These are phyloP conservation scores for Lasioglossum zephyrum DNA, from an alignment of 2,888 invertebrate genomes.

Conservation along the genomic window DNA sequence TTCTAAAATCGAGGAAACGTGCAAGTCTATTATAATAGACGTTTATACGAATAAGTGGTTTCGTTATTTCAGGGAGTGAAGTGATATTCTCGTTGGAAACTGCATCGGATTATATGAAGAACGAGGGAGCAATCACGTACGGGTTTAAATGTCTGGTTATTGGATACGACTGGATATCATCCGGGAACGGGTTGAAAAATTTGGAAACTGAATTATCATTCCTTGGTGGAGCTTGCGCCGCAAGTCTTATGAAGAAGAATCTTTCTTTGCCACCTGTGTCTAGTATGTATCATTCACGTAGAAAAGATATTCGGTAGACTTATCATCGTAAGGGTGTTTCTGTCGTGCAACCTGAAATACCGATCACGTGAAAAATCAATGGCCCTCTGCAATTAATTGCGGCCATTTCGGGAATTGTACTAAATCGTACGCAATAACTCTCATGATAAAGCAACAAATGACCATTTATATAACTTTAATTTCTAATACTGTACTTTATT, in stretches of 20 bases:
- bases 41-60: background rate
- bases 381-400: background rate
- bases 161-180: slow-evolving; percentile 92
- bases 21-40: background rate
- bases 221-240: slow-evolving; percentile 95
- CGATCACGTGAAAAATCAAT: slow-evolving; percentile 7
- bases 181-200: slow-evolving; percentile 86
- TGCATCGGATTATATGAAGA: slow-evolving; percentile 96
- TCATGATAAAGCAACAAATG: background rate
- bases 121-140: slow-evolving; percentile 92
- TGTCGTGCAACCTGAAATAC: background rate
- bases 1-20: background rate
- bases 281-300: slow-evolving; percentile 81
- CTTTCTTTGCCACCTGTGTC: slow-evolving; percentile 88
- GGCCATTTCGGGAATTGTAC: background rate
- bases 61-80: slow-evolving; percentile 89
- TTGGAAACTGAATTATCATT: slow-evolving; percentile 96
- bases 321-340: background rate
- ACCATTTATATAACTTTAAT: background rate
- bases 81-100: slow-evolving; percentile 98
- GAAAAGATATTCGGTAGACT: background rate
- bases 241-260: slow-evolving; percentile 94
- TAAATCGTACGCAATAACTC: background rate
- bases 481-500: background rate
- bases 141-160: slow-evolving; percentile 93